Evolutionary conservation across 2,797 vertebrate species (phyloP), one percentile per base, ranked within the genome.

Genomic region (Pangasius djambal): DNA sequence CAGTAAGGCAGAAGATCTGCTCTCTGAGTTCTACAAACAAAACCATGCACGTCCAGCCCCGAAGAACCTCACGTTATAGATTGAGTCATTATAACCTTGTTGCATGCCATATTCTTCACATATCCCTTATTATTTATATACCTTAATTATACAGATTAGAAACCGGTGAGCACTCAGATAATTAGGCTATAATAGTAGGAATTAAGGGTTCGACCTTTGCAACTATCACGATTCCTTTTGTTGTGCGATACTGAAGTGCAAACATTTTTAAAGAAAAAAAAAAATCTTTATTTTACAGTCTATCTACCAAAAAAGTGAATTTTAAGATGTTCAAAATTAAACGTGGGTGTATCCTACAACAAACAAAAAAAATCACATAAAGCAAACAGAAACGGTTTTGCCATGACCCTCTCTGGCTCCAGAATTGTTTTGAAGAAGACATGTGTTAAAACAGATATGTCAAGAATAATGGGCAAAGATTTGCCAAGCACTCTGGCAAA

Each of bases 391-490:
- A 79, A 31, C 50, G 34, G 77, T 10, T 34, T 50, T 77, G 74
- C 74, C 25, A 50, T 52, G 25, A 50, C 12, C 0, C 0, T 20
- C 59, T 50, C 83, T 69, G 44, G 63, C 44, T 67, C 61, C 16
- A 69, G 15, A 67, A 52, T 16, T 67, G 63, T 52, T 84, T 84
- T 69, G 6, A 67, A 50, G 28, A 84, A 10, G 63, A 18, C 16
- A 31, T 67, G 82, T 31, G 40, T 50, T 84, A 20, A 31, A 67
- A 84, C 63, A 50, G 44, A 67, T 52, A 67, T 69, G 63, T 84
- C 83, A 84, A 31, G 63, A 67, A 52, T 67, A 84, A 84, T 67
- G 28, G 40, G 83, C 61, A 84, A 84, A 84, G 61, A 50, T 44
- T 18, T 84, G 83, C 83, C 83, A 84, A 84, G 44, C 28, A 67